phyloP scores from a whole-genome alignment of 2,113 vertebrate species.

The Alosa alosa region DNA sequence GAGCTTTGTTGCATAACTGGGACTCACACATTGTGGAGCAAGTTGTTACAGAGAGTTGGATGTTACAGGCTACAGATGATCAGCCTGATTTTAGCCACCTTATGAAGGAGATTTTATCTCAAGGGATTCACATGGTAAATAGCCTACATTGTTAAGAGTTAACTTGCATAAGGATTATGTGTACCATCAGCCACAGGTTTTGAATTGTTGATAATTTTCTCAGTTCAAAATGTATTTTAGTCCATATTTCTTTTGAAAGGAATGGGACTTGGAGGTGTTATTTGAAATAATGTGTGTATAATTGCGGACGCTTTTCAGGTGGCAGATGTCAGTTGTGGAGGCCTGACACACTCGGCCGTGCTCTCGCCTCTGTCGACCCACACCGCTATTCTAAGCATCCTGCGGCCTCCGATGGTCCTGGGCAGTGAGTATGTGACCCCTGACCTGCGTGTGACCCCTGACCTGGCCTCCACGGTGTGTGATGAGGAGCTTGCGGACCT shows the following conservation, averaged over 20 bases:
- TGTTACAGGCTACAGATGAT: slow-evolving; percentile 61
- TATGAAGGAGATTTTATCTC: slow-evolving; percentile 61
- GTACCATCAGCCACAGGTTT: background rate
- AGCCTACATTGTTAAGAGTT: background rate
- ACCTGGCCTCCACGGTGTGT: slow-evolving; percentile 31
- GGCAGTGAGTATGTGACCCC: slow-evolving; percentile 30
- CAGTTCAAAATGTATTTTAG: background rate
- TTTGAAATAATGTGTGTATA: background rate
- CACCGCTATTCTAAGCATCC: slow-evolving; percentile 76
- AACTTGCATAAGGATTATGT: background rate
- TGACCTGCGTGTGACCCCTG: background rate
- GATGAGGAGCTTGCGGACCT: slow-evolving; percentile 59
- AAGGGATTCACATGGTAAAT: slow-evolving; percentile 78
- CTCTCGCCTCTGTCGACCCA: slow-evolving; percentile 75
- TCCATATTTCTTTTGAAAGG: background rate
- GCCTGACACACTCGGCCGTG: slow-evolving; percentile 72
- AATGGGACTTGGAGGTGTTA: background rate
- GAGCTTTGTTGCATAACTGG: slow-evolving; percentile 70
- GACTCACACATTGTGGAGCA: slow-evolving; percentile 53
- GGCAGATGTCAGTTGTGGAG: slow-evolving; percentile 72
- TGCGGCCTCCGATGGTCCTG: slow-evolving; percentile 51
- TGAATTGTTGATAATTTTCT: background rate
- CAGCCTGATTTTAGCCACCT: slow-evolving; percentile 67
- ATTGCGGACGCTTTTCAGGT: slow-evolving; percentile 63
- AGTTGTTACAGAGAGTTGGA: slow-evolving; percentile 77